These are phyloP conservation scores for Drosophila pachea DNA, from an alignment of 1,140 invertebrate species.

Conservation along the genomic window DNA sequence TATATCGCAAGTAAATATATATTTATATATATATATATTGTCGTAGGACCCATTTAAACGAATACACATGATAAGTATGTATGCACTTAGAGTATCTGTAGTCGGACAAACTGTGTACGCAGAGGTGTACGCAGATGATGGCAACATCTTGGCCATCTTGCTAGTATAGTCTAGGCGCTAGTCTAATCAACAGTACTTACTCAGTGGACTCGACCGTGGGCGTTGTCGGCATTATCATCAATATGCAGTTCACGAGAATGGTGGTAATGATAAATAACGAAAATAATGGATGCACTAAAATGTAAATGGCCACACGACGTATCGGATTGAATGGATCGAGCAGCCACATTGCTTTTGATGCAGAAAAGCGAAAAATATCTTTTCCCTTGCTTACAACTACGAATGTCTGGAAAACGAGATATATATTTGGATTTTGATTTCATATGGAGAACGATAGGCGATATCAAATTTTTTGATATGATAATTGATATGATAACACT, in stretches of 20 bases:
- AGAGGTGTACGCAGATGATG: slow-evolving; percentile 1
- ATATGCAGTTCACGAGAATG: slow-evolving; percentile 97
- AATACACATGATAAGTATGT: slow-evolving; percentile 9
- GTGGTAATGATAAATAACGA: slow-evolving; percentile 98
- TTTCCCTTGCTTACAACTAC: slow-evolving; percentile 98
- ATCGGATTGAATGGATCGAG: slow-evolving; percentile 98
- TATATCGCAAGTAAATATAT: slow-evolving; percentile 20
- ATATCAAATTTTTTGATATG: not conserved
- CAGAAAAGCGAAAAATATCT: slow-evolving; percentile 99
- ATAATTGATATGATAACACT: too few species aligned
- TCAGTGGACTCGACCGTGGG: slow-evolving; percentile 96
- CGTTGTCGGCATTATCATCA: slow-evolving; percentile 97
- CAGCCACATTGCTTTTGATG: slow-evolving; percentile 96
- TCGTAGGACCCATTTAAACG: slow-evolving; percentile 5
- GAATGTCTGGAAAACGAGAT: slow-evolving; percentile 90
- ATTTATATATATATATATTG: slow-evolving; percentile 1
- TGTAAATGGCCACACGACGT: slow-evolving; percentile 97
- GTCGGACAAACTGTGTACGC: slow-evolving; percentile 4
- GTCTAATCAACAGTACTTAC: slow-evolving; percentile 84
- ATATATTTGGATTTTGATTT: slow-evolving; percentile 1
- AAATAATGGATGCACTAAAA: slow-evolving; percentile 98
- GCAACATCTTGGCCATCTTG: slow-evolving; percentile 5
- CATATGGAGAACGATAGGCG: not conserved
- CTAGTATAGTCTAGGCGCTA: slow-evolving; percentile 8
- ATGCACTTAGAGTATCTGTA: slow-evolving; percentile 3